These are phyloP conservation scores for Oikopleura vanhoeffeni DNA, from an alignment of 23 tunicate species.

Conservation along the genomic window DNA sequence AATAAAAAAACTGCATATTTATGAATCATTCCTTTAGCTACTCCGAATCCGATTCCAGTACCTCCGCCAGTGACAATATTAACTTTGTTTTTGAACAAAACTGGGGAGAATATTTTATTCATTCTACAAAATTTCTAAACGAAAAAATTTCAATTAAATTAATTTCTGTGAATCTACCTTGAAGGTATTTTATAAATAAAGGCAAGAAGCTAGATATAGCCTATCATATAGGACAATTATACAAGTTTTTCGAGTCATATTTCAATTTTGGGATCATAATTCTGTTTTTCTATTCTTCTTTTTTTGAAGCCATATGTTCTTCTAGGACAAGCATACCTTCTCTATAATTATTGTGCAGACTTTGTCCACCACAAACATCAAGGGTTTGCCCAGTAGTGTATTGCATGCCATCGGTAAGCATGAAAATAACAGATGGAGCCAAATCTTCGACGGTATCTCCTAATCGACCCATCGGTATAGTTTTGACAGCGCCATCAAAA, in stretches of 20 bases:
- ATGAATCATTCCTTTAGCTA: too few relatives aligned
- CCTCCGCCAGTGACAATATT: conserved; percentile 32
- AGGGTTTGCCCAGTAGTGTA: conserved; percentile 79
- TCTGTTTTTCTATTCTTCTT: too few relatives aligned
- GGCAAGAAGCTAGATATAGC: too few relatives aligned
- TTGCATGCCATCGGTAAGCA: conserved; percentile 48
- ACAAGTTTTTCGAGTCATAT: too few relatives aligned
- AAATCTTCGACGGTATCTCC: conserved; percentile 55
- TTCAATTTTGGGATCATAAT: too few relatives aligned
- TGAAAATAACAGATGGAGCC: conserved; percentile 34
- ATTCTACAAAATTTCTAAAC: background rate
- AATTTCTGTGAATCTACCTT: background rate
- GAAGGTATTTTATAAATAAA: too few relatives aligned
- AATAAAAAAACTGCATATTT: too few relatives aligned
- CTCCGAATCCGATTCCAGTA: conserved; percentile 24
- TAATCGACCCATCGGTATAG: conserved; percentile 38
- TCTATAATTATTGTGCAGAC: conserved; percentile 23
- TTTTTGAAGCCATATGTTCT: background rate
- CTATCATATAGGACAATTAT: too few relatives aligned
- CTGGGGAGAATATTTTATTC: conserved; percentile 20
- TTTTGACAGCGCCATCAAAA: conserved; percentile 6
- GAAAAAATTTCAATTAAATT: background rate
- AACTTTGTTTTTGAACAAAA: conserved; percentile 15
- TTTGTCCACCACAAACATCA: conserved; percentile 73
- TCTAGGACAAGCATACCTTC: background rate